A percentile compares a stretch with the other conserved stretches of the same genome.
These are phyloP conservation scores for Papilio protenor DNA, from an alignment of 2,888 invertebrate species.

Conservation along the genomic window DNA sequence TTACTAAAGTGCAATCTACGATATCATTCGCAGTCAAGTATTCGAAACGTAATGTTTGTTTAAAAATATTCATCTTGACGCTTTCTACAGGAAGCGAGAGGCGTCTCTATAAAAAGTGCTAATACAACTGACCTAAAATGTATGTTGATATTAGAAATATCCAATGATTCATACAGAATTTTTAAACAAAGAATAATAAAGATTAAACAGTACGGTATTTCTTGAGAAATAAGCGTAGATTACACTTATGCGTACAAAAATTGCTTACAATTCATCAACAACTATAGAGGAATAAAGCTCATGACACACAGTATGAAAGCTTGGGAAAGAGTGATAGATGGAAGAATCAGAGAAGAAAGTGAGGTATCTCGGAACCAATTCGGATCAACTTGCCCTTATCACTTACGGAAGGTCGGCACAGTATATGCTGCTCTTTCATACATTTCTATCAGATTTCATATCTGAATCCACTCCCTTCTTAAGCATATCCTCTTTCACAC, in stretches of 20 bases:
- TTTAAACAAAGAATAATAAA: conserved; percentile 8
- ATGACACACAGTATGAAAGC: too few relatives aligned
- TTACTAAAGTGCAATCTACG: conserved; percentile 58
- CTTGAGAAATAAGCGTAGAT: not conserved
- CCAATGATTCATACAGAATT: conserved; percentile 21
- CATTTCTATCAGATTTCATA: too few relatives aligned
- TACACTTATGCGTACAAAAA: not conserved
- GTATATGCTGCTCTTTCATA: too few relatives aligned
- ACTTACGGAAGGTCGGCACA: too few relatives aligned
- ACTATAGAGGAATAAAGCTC: too few relatives aligned
- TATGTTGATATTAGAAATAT: conserved; percentile 35
- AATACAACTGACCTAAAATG: conserved; percentile 71
- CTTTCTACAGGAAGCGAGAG: conserved; percentile 73
- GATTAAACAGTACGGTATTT: not conserved
- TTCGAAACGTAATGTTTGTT: conserved; percentile 56
- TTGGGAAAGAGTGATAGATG: too few relatives aligned
- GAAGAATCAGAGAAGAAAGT: too few relatives aligned
- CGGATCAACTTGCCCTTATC: too few relatives aligned
- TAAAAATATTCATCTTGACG: conserved; percentile 53
- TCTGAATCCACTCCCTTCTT: too few relatives aligned
- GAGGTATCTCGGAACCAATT: too few relatives aligned
- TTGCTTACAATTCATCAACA: too few relatives aligned
- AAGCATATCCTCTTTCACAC: too few relatives aligned
- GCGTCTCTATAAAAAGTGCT: conserved; percentile 64
- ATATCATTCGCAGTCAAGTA: conserved; percentile 65